These are phyloP conservation scores for Crossaster papposus DNA, from an alignment of 53 echinoderm and acorn worm species.

Conservation along the genomic window DNA sequence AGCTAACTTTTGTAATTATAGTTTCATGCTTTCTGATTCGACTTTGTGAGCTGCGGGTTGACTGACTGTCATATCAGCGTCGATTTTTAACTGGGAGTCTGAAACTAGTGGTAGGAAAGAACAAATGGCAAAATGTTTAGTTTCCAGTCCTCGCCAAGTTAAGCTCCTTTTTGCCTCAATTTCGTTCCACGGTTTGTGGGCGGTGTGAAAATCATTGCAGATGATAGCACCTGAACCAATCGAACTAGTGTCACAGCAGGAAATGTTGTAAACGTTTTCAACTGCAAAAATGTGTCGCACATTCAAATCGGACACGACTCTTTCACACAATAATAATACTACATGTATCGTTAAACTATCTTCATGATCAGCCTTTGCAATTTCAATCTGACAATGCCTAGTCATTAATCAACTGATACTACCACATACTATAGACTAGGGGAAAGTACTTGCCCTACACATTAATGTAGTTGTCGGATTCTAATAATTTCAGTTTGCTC, in stretches of 20 bases:
- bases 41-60: constrained; percentile 1
- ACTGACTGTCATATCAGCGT: constrained; percentile 28
- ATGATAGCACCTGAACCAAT: constrained; percentile 35
- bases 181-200: constrained; percentile 53
- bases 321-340: too few relatives aligned
- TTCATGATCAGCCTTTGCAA: too few relatives aligned
- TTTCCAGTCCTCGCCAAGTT: constrained; percentile 47
- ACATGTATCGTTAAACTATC: too few relatives aligned
- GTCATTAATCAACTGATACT: too few relatives aligned
- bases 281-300: background rate
- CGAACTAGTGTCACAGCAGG: constrained; percentile 36
- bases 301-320: background rate
- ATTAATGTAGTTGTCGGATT: too few relatives aligned
- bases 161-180: constrained; percentile 40
- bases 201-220: background rate
- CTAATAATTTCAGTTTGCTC: too few relatives aligned
- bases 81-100: background rate
- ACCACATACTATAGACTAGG: too few relatives aligned
- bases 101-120: constrained; percentile 6
- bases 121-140: background rate
- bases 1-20: too few relatives aligned
- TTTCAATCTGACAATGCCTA: too few relatives aligned
- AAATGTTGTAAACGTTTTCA: background rate
- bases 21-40: too few relatives aligned
- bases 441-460: too few relatives aligned